These are phyloP conservation scores for Stichopus horrens DNA, from an alignment of 53 echinoderm and acorn worm species.

Conservation along the genomic window DNA sequence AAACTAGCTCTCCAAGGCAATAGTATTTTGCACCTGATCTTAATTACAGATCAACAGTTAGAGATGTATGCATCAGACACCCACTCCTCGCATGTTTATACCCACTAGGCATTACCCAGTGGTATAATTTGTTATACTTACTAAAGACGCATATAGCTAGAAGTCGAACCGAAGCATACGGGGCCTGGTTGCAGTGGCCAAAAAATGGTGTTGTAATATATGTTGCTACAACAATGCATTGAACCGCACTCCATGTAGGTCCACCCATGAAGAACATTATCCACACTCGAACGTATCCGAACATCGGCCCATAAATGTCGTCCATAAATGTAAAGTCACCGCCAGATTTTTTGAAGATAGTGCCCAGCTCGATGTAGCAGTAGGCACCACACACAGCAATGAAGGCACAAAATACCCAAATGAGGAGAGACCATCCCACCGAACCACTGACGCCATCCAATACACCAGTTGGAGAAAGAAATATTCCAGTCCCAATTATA, in stretches of 20 bases:
- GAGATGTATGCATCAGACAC: too few relatives aligned
- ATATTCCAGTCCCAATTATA: slow-evolving; percentile 58
- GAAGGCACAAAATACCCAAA: slow-evolving; percentile 52
- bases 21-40: too few relatives aligned
- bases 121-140: slow-evolving; percentile 8
- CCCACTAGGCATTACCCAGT: too few relatives aligned
- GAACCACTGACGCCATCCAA: slow-evolving; percentile 54
- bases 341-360: slow-evolving; percentile 55
- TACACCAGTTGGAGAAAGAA: slow-evolving; percentile 56
- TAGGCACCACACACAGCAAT: slow-evolving; percentile 53
- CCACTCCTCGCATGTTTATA: too few relatives aligned
- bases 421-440: slow-evolving; percentile 46
- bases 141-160: slow-evolving; percentile 12
- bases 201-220: slow-evolving; percentile 43
- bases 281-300: slow-evolving; percentile 32
- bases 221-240: slow-evolving; percentile 22
- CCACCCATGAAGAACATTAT: slow-evolving; percentile 35
- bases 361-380: slow-evolving; percentile 38
- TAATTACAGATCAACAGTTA: too few relatives aligned
- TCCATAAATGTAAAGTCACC: slow-evolving; percentile 49
- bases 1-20: too few relatives aligned
- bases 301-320: slow-evolving; percentile 35
- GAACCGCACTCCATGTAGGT: slow-evolving; percentile 22
- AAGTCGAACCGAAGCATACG: slow-evolving; percentile 20
- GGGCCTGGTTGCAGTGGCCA: slow-evolving; percentile 26